phyloP scores from a whole-genome alignment of 1,140 invertebrate genomes.

The Chrysomallon squamiferum region DNA sequence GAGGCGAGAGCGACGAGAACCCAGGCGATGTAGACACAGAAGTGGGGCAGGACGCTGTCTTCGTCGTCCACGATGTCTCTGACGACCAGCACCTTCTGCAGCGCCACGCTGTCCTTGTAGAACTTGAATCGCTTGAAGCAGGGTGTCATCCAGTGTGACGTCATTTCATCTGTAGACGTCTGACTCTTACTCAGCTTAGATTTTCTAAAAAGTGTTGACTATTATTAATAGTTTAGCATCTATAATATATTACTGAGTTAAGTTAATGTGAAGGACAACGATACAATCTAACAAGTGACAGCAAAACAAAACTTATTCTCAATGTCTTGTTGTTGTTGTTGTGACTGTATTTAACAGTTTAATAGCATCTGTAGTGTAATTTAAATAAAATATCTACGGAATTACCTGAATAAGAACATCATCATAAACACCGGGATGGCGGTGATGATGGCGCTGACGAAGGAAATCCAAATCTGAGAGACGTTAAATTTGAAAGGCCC shows the following conservation, averaged over 20 bases:
- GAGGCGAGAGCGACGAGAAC: constrained; percentile 24
- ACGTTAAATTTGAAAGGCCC: constrained; percentile 28
- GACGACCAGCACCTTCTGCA: constrained; percentile 13
- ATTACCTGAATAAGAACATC: constrained; percentile 16
- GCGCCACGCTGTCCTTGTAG: not conserved
- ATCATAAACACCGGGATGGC: constrained; percentile 19
- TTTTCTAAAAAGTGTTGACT: not conserved
- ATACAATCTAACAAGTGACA: too few relatives aligned
- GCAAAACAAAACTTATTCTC: too few relatives aligned
- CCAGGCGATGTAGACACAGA: constrained; percentile 46
- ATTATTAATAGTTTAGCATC: too few relatives aligned
- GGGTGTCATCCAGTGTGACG: constrained; percentile 1
- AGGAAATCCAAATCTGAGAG: constrained; percentile 26
- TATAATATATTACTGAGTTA: too few relatives aligned
- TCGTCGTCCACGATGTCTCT: constrained; percentile 16
- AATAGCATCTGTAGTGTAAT: too few relatives aligned
- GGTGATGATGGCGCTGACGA: constrained; percentile 25
- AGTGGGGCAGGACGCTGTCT: constrained; percentile 35
- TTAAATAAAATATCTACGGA: too few relatives aligned
- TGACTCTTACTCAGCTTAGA: not conserved
- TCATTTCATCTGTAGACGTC: constrained; percentile 9
- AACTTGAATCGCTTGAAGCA: constrained; percentile 1
- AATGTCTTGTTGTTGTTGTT: too few relatives aligned
- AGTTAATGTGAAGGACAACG: too few relatives aligned
- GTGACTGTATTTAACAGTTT: too few relatives aligned